Evolutionary conservation across 92 coral and sea anemone species (phyloP).

Genomic region (Actinostola sp.): DNA sequence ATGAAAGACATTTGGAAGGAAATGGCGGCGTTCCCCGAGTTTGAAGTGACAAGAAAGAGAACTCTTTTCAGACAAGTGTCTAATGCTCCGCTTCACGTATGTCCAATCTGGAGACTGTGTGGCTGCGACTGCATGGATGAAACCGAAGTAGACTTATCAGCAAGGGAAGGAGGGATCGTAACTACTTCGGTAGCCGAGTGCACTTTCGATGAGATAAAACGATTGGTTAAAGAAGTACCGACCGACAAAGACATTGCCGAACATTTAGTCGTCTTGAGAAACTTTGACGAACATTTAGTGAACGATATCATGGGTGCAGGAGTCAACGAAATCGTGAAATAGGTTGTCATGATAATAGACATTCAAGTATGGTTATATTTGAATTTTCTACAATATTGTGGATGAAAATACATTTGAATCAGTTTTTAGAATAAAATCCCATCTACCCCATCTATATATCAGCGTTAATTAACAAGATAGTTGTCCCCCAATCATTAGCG

Average conservation of each 20-base stretch:
- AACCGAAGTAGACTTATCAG: neutral
- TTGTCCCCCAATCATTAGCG: no score
- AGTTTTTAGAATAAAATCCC: no score
- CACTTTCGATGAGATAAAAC: conserved; percentile 28
- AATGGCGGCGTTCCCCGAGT: conserved; percentile 65
- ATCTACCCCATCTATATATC: no score
- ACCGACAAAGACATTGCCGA: conserved; percentile 29
- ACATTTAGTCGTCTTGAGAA: conserved; percentile 9
- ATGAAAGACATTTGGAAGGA: conserved; percentile 51
- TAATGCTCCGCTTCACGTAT: conserved; percentile 7
- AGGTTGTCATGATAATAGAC: neutral
- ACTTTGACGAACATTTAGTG: conserved; percentile 2
- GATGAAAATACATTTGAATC: no score
- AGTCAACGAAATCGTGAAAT: neutral
- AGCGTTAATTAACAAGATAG: no score
- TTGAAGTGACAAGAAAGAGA: conserved; percentile 49
- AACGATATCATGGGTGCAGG: neutral
- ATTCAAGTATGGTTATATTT: neutral
- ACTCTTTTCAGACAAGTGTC: conserved; percentile 7
- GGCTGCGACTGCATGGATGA: conserved; percentile 49
- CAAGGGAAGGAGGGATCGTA: conserved; percentile 17
- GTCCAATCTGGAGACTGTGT: conserved; percentile 67
- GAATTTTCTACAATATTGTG: neutral
- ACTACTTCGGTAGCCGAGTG: conserved; percentile 34
- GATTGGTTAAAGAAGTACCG: conserved; percentile 26